Base-by-base conservation (phyloP, 2,888 invertebrate species). In the Siphonodentalium dalli region DNA sequence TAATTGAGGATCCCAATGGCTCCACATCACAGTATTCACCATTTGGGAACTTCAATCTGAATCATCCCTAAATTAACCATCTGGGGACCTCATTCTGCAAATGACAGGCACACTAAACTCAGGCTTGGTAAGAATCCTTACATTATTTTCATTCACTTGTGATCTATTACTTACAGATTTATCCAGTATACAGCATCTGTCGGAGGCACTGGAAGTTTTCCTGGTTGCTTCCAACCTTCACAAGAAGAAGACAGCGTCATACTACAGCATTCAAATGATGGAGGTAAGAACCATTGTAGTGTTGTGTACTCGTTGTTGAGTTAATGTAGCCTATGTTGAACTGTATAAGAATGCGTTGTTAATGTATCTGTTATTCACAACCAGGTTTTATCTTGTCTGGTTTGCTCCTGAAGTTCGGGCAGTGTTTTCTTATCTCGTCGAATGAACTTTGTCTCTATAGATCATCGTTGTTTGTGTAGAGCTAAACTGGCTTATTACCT, bases 241-340 rank as follows among this genome's bases (percentile, higher is more conserved):
- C 68, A 71, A 27, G 50, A 69, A 31, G 66, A 74, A 48, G 72
- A 81, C 24, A 77, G 71, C 59, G 71, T 80, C 4, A 67, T 75
- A 7, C 58, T 81, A 1, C 78, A 79, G 63, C 80, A 71, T 55
- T 76, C 77, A n/a, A 66, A 51, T 4, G 70, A 81, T 68, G 78
- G 75, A 40, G 80, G 80, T 72, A 61, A 65, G 45, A 20, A 29
- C 18, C 39, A 23, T 15, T 3, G 18, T 8, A 15, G 7, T 15
- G 34, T 11, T 48, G 23, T 20, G 8, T 18, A 49, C 15, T 20
- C 13, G 9, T 24, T 13, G 20, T 23, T 23, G 21, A 26, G 13
- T 45, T 21, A n/a, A 44, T 34, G 33, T 18, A 1, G 15, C 15
- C 7, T 33, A 33, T 33, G 15, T 33, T 6, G 33, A 33, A n/a